A percentile compares a stretch with the other conserved stretches of the same genome.
phyloP scores from a whole-genome alignment of 2,888 invertebrate species.

The Panorpa germanica region DNA sequence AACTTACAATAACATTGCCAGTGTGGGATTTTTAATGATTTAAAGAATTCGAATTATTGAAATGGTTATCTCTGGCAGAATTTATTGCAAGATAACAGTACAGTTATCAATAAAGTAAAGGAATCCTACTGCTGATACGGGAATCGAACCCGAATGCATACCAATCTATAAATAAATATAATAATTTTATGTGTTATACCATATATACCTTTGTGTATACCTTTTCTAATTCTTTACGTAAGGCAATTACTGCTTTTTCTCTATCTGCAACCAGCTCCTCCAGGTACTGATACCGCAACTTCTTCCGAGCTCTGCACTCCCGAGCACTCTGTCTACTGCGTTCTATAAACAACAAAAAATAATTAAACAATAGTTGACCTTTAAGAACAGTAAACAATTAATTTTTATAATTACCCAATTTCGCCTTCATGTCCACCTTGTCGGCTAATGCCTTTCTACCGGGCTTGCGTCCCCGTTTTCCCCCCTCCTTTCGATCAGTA shows the following conservation, averaged over 20 bases:
- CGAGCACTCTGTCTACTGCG: conserved; percentile 92
- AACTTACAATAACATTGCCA: too few relatives aligned
- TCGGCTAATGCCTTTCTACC: conserved; percentile 68
- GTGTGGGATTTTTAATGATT: too few relatives aligned
- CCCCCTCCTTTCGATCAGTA: conserved; percentile 60
- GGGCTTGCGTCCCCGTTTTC: conserved; percentile 75
- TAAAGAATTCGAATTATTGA: too few relatives aligned
- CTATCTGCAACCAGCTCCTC: conserved; percentile 88
- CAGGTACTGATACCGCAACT: conserved; percentile 88
- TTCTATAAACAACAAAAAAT: conserved; percentile 34
- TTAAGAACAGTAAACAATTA: conserved; percentile 5
- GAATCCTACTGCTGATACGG: too few relatives aligned
- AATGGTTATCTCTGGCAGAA: too few relatives aligned
- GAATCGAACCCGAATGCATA: too few relatives aligned
- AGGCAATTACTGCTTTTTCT: conserved; percentile 75
- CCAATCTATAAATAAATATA: conserved; percentile 5
- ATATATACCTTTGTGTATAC: too few relatives aligned
- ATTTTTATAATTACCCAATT: conserved; percentile 44
- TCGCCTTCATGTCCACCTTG: conserved; percentile 86
- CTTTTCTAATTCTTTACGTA: conserved; percentile 79
- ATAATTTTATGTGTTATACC: conserved; percentile 4
- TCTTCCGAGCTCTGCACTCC: conserved; percentile 92
- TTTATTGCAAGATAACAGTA: too few relatives aligned
- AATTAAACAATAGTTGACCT: conserved; percentile 1
- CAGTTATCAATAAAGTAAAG: too few relatives aligned